Evolutionary conservation across 2,888 invertebrate species (phyloP).

Genomic region (Dynastes tityus): DNA sequence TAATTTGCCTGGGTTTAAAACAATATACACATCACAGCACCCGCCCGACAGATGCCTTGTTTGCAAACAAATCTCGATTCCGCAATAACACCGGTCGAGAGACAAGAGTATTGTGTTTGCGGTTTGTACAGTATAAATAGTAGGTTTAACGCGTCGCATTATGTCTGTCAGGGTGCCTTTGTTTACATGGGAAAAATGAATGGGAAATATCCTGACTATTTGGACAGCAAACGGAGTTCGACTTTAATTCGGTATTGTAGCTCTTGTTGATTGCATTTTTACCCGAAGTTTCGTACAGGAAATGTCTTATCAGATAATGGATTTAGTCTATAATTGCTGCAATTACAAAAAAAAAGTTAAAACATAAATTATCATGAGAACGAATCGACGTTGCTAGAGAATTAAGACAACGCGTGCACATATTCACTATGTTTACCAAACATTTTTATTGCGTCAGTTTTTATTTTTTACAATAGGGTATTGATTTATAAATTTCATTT

Average conservation of each 20-base stretch:
- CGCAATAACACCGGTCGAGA: conserved; percentile 22
- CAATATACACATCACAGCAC: not conserved
- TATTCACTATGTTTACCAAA: too few species aligned
- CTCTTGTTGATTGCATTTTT: not conserved
- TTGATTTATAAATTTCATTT: too few species aligned
- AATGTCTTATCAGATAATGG: too few species aligned
- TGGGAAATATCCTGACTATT: not conserved
- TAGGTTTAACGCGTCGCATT: conserved; percentile 2
- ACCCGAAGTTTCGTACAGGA: too few species aligned
- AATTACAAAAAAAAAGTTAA: too few species aligned
- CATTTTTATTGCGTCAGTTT: too few species aligned
- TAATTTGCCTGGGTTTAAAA: conserved; percentile 18
- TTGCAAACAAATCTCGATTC: conserved; percentile 42
- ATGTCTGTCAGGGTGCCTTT: not conserved
- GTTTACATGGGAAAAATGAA: not conserved
- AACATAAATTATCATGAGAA: too few species aligned
- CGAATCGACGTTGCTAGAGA: too few species aligned
- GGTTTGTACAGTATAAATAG: conserved; percentile 19
- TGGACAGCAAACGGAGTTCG: not conserved
- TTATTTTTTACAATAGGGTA: too few species aligned
- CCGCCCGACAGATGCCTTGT: conserved; percentile 15
- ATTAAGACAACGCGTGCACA: too few species aligned
- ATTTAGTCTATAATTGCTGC: too few species aligned
- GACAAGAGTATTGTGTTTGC: conserved; percentile 9
- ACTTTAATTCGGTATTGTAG: conserved; percentile 3